Evolutionary conservation across 2,888 invertebrate genomes (phyloP).

Genomic region (Caenorhabditis becei): DNA sequence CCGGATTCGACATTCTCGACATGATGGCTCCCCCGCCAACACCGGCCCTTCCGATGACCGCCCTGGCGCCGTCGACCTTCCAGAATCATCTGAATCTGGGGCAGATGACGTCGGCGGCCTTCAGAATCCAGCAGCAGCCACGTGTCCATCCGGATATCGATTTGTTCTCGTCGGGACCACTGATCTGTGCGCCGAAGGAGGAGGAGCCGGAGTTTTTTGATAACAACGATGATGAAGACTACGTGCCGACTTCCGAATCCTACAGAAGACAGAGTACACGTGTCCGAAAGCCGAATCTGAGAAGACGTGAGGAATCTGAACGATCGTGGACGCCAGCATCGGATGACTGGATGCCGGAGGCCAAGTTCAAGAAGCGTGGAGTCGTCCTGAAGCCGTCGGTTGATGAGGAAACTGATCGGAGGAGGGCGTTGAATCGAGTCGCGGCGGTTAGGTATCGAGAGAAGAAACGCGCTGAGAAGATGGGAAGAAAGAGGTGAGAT

Average conservation of each 20-base stretch:
- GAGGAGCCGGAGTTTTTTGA: slow-evolving; percentile 22
- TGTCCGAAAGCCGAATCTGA: slow-evolving; percentile 22
- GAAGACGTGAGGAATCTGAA: slow-evolving; percentile 46
- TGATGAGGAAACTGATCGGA: slow-evolving; percentile 66
- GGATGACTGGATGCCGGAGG: slow-evolving; percentile 38
- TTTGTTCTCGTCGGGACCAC: slow-evolving; percentile 44
- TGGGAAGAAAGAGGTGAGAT: slow-evolving; percentile 43
- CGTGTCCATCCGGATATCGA: no score
- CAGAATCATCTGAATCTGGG: neutral
- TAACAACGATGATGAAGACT: slow-evolving; percentile 42
- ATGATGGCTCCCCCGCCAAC: neutral
- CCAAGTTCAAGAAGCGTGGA: slow-evolving; percentile 59
- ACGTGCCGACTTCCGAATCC: slow-evolving; percentile 25
- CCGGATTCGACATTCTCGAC: slow-evolving; percentile 32
- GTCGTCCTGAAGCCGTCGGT: slow-evolving; percentile 64
- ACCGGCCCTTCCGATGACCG: neutral
- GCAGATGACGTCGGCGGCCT: neutral
- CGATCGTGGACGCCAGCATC: slow-evolving; percentile 55
- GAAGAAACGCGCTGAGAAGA: slow-evolving; percentile 75
- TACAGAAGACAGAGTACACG: slow-evolving; percentile 28
- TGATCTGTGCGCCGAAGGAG: slow-evolving; percentile 47
- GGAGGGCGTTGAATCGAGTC: slow-evolving; percentile 73
- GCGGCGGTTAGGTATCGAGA: slow-evolving; percentile 79
- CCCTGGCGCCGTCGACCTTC: neutral
- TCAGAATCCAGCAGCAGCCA: no score